These are phyloP conservation scores for Heliothis peltigera DNA, from an alignment of 2,888 invertebrate genomes.

Conservation along the genomic window DNA sequence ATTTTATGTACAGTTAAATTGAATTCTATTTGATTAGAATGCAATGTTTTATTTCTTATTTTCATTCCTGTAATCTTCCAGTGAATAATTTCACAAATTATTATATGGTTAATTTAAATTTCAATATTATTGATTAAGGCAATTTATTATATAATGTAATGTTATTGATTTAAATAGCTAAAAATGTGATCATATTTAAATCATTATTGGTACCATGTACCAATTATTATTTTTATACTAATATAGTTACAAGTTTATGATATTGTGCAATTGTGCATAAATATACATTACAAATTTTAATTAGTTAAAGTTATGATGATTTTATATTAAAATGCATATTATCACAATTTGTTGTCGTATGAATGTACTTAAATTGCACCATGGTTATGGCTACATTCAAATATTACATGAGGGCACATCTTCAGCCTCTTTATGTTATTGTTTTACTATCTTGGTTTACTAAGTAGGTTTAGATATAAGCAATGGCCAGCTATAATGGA, in stretches of 20 bases:
- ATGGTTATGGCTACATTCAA: conserved; percentile 49
- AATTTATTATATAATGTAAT: conserved; percentile 30
- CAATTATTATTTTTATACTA: conserved; percentile 64
- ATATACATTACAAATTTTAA: conserved; percentile 36
- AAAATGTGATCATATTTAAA: conserved; percentile 69
- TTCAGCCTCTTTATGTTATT: conserved; percentile 45
- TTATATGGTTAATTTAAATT: conserved; percentile 28
- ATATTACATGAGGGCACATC: conserved; percentile 21
- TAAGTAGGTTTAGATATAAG: conserved; percentile 70
- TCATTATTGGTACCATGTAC: conserved; percentile 81
- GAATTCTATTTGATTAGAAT: conserved; percentile 54
- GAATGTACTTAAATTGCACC: conserved; percentile 40
- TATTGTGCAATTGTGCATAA: conserved; percentile 37
- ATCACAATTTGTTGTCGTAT: conserved; percentile 43
- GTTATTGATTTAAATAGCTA: conserved; percentile 48
- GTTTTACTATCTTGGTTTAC: conserved; percentile 51
- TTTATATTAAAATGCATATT: conserved; percentile 35
- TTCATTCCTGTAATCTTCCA: conserved; percentile 53
- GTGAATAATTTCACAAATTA: conserved; percentile 46
- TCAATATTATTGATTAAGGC: conserved; percentile 44
- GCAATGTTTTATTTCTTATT: conserved; percentile 42
- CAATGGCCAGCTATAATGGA: conserved; percentile 80
- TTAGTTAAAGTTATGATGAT: conserved; percentile 37
- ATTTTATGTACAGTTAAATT: conserved; percentile 55
- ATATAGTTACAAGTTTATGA: conserved; percentile 45